Conservation (phyloP, 2,797 vertebrate species). For the Enteromius paludinosus region DNA sequence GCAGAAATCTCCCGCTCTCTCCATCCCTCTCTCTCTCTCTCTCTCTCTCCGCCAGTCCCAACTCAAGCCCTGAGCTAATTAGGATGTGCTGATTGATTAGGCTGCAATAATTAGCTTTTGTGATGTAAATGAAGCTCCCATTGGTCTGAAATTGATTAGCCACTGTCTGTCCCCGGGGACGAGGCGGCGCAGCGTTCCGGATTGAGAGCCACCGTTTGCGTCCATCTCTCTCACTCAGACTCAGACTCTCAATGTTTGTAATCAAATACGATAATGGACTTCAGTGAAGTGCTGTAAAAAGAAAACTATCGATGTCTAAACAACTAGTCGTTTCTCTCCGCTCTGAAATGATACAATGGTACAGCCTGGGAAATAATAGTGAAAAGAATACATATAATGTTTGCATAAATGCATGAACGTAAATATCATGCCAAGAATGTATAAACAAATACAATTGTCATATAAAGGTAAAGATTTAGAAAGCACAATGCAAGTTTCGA, state of each 20-base stretch:
- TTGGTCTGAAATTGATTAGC: slow-evolving; percentile 64
- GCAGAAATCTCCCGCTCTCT: slow-evolving; percentile 19
- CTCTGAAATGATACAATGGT: slow-evolving; percentile 3
- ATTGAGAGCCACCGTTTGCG: slow-evolving; percentile 44
- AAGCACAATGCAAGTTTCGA: not conserved
- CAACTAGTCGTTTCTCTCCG: slow-evolving; percentile 21
- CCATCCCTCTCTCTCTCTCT: slow-evolving; percentile 1
- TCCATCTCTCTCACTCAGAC: slow-evolving; percentile 15
- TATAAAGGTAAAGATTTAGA: not conserved
- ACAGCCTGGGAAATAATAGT: not conserved
- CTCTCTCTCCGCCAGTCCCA: slow-evolving; percentile 33
- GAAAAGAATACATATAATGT: not conserved
- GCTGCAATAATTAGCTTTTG: slow-evolving; percentile 80
- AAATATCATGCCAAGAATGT: not conserved
- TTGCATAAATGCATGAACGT: not conserved
- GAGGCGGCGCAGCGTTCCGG: slow-evolving; percentile 11
- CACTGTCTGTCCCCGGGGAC: slow-evolving; percentile 52
- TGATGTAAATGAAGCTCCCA: slow-evolving; percentile 64
- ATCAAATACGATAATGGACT: slow-evolving; percentile 38
- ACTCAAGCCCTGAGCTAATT: slow-evolving; percentile 68
- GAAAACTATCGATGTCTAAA: slow-evolving; percentile 50
- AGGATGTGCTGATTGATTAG: slow-evolving; percentile 82
- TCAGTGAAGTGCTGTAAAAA: slow-evolving; percentile 37
- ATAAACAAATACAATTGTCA: not conserved
- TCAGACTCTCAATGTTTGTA: slow-evolving; percentile 39